These are phyloP conservation scores for Zosterops japonicus DNA, from an alignment of 2,113 vertebrate genomes.

Conservation along the genomic window DNA sequence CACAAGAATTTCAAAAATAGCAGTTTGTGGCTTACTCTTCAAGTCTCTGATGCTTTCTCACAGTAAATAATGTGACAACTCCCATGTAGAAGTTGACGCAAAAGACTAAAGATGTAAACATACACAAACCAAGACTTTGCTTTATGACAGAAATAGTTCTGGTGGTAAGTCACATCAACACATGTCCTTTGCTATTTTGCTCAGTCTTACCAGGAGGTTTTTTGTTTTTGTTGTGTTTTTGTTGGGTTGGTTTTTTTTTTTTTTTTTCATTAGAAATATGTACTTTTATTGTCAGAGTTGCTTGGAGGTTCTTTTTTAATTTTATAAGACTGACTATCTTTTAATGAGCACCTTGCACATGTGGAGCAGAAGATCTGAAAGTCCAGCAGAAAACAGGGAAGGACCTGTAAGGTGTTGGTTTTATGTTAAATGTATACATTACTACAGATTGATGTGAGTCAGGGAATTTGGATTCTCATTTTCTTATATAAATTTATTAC, in stretches of 20 bases:
- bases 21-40: not conserved
- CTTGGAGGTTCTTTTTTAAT: not conserved
- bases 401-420: not conserved
- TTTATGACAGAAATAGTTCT: not conserved
- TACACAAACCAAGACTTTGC: not conserved
- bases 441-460: not conserved
- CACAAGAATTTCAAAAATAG: not conserved
- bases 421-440: not conserved
- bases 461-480: not conserved
- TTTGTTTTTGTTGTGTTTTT: not conserved
- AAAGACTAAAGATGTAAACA: not conserved
- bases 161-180: not conserved
- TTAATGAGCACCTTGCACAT: not conserved
- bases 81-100: not conserved
- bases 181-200: not conserved
- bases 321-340: not conserved
- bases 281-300: not conserved
- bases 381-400: not conserved
- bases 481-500: not conserved
- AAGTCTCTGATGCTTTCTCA: not conserved
- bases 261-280: not conserved
- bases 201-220: not conserved
- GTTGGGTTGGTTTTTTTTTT: too few relatives aligned
- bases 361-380: not conserved
- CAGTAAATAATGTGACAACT: not conserved